These are phyloP conservation scores for Danio kyathit DNA, from an alignment of 2,797 vertebrate species.

Conservation along the genomic window DNA sequence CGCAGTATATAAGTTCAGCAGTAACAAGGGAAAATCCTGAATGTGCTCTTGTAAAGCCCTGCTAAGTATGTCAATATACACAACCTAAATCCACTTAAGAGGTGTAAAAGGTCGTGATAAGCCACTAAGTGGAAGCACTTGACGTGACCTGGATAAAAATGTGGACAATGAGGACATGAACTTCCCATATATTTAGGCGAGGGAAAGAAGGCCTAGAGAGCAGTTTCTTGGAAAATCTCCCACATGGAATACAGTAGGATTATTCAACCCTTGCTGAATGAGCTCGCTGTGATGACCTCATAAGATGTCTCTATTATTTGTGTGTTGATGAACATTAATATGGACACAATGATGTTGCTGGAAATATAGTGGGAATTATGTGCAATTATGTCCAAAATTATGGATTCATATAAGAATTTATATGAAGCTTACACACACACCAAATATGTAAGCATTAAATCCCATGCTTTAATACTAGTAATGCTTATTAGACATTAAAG, in stretches of 20 bases:
- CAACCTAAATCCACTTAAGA: conserved; percentile 46
- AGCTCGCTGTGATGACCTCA: conserved; percentile 1
- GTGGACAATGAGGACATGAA: conserved; percentile 22
- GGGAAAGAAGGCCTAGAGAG: conserved; percentile 6
- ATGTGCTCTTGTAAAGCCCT: conserved; percentile 26
- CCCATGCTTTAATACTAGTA: not conserved
- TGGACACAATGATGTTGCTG: not conserved
- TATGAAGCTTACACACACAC: too few relatives aligned
- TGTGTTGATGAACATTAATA: not conserved
- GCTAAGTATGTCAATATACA: conserved; percentile 45
- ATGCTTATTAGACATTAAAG: not conserved
- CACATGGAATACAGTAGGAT: conserved; percentile 4
- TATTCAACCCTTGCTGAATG: conserved; percentile 25
- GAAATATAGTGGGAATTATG: not conserved
- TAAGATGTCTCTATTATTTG: not conserved
- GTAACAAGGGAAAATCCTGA: conserved; percentile 33
- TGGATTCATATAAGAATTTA: not conserved
- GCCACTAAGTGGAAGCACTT: conserved; percentile 33
- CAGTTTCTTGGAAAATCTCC: conserved; percentile 28
- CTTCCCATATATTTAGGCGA: conserved; percentile 7
- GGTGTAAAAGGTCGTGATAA: conserved; percentile 42
- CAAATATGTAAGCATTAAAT: not conserved
- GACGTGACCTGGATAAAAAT: conserved; percentile 31
- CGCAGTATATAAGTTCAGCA: not conserved
- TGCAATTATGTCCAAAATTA: not conserved